Conservation (phyloP, 2,113 vertebrate genomes). For the Chionis minor region DNA sequence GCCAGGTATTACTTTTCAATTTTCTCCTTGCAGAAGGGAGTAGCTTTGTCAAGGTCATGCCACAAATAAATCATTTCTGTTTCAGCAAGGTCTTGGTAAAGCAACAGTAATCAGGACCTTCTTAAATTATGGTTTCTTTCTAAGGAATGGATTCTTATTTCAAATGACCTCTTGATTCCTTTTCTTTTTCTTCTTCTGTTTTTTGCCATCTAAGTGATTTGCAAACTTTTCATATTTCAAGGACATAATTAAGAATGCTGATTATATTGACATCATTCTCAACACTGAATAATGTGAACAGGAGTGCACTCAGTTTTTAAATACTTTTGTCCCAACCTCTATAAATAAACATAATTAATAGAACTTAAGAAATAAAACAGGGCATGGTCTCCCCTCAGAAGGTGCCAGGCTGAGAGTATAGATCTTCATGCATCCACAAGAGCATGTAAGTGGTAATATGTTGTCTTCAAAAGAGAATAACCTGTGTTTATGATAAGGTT, state of each 20-base stretch:
- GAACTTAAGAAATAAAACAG: constrained; percentile 29
- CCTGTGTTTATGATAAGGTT: constrained; percentile 8
- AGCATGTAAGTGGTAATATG: not conserved
- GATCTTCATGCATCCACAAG: not conserved
- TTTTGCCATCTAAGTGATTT: constrained; percentile 39
- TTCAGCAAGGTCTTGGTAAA: constrained; percentile 22
- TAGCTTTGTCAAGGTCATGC: constrained; percentile 43
- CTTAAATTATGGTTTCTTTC: constrained; percentile 51
- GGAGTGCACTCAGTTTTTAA: constrained; percentile 19
- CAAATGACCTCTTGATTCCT: not conserved
- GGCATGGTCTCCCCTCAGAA: not conserved
- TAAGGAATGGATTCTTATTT: constrained; percentile 11
- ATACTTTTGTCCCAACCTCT: not conserved
- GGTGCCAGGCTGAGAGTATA: not conserved
- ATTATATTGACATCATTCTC: constrained; percentile 51
- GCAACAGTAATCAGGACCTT: constrained; percentile 7
- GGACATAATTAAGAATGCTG: constrained; percentile 61
- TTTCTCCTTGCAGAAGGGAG: constrained; percentile 17
- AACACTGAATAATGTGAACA: constrained; percentile 5
- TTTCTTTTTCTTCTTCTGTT: not conserved
- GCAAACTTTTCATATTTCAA: constrained; percentile 53
- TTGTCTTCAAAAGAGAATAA: not conserved
- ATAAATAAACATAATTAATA: constrained; percentile 46
- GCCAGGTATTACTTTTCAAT: constrained; percentile 45
- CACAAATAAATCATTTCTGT: constrained; percentile 14